Conservation (phyloP, 2,113 vertebrate species). For the Protobothrops flavoviridis region DNA sequence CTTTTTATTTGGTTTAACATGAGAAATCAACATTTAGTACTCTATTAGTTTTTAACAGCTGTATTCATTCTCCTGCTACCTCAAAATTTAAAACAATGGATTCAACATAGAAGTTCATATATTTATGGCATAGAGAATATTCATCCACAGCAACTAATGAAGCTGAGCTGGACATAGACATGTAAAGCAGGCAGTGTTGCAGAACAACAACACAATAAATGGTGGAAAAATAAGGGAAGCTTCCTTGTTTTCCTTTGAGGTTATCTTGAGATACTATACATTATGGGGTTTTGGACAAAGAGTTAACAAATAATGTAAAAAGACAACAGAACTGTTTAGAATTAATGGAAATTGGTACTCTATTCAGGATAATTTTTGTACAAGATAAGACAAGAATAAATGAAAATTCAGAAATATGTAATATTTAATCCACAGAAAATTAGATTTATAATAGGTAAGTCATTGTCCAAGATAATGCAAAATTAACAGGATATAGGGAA, state of each 20-base stretch:
- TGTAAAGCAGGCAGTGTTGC: constrained; percentile 3
- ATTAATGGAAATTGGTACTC: background rate
- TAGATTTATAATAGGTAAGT: constrained; percentile 39
- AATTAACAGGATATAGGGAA: constrained; percentile 38
- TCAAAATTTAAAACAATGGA: constrained; percentile 49
- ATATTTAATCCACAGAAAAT: constrained; percentile 42
- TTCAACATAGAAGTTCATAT: constrained; percentile 45
- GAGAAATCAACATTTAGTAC: background rate
- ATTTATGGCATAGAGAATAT: constrained; percentile 54
- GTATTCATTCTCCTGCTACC: constrained; percentile 54
- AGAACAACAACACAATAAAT: background rate
- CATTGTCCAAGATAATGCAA: constrained; percentile 36
- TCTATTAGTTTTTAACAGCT: constrained; percentile 35
- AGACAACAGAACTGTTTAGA: background rate
- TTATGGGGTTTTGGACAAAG: background rate
- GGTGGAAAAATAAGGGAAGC: constrained; percentile 30
- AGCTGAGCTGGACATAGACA: constrained; percentile 15
- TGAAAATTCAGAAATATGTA: background rate
- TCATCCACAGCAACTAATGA: background rate
- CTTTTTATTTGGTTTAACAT: background rate
- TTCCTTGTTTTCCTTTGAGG: constrained; percentile 10
- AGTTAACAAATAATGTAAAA: background rate
- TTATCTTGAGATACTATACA: constrained; percentile 7
- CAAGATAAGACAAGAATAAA: constrained; percentile 35
- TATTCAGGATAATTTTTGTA: constrained; percentile 27